Evolutionary conservation across 1,140 invertebrate genomes (phyloP).

Genomic region (Gonioctena quinquepunctata): DNA sequence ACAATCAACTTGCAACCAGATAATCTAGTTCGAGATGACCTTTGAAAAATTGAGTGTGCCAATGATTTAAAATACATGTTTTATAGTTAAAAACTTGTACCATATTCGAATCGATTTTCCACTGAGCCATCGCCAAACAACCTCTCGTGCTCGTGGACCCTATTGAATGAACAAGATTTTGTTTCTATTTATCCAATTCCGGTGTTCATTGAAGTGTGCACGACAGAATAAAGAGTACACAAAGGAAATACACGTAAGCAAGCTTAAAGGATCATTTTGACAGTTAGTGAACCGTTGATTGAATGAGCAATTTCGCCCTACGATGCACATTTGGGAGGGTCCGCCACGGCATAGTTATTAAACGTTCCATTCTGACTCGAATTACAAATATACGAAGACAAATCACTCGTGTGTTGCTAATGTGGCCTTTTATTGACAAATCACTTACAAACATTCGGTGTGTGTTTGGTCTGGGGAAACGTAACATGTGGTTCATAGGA

Average conservation of each 20-base stretch:
- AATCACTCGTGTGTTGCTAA: conserved; percentile 17
- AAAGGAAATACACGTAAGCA: conserved; percentile 20
- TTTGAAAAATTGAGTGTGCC: no score
- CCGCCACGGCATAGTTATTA: conserved; percentile 14
- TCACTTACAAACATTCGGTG: conserved; percentile 14
- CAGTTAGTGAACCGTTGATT: conserved; percentile 42
- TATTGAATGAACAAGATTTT: not conserved
- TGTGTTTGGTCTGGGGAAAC: not conserved
- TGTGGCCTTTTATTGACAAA: conserved; percentile 20
- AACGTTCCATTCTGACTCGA: not conserved
- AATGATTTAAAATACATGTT: no score
- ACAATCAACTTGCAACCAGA: no score
- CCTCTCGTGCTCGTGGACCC: not conserved
- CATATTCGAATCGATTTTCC: no score
- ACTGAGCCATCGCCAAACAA: no score
- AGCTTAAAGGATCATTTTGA: conserved; percentile 38
- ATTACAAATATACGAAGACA: conserved; percentile 16
- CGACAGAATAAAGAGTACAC: conserved; percentile 11
- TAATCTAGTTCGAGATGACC: no score
- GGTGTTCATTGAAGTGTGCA: not conserved
- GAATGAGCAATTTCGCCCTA: conserved; percentile 41
- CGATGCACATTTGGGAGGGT: conserved; percentile 30
- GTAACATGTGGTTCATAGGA: not conserved
- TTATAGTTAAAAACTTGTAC: no score
- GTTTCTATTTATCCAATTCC: not conserved